phyloP scores from a whole-genome alignment of 2,888 invertebrate species.

The Eupithecia insigniata region DNA sequence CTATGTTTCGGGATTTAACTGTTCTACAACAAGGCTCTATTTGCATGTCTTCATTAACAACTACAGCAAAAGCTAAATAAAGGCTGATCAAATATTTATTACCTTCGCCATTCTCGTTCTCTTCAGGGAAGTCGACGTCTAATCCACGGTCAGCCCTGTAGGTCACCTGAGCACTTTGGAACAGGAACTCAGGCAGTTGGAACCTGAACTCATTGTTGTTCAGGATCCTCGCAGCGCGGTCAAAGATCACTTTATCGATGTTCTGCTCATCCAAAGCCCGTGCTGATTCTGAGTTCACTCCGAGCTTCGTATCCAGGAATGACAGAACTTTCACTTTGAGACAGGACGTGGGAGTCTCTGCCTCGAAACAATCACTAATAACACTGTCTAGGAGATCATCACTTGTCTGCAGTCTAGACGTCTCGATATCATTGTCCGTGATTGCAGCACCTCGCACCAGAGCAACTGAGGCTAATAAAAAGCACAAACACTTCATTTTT shows the following conservation, averaged over 20 bases:
- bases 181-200: constrained; percentile 88
- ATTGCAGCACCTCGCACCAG: constrained; percentile 79
- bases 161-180: constrained; percentile 87
- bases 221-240: constrained; percentile 88
- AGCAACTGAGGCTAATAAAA: constrained; percentile 81
- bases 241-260: constrained; percentile 90
- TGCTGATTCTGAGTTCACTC: constrained; percentile 85
- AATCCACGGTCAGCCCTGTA: constrained; percentile 88
- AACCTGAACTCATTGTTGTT: constrained; percentile 90
- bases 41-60: background rate
- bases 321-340: constrained; percentile 90
- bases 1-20: background rate
- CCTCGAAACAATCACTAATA: constrained; percentile 88
- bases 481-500: constrained; percentile 81
- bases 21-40: background rate
- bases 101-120: constrained; percentile 84
- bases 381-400: constrained; percentile 89
- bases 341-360: constrained; percentile 87
- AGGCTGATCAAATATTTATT: constrained; percentile 65
- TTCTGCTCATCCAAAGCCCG: constrained; percentile 85
- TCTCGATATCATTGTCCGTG: constrained; percentile 83
- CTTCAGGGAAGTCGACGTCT: constrained; percentile 85
- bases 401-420: constrained; percentile 85
- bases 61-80: background rate
- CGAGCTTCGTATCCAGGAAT: constrained; percentile 89